Evolutionary conservation across 2,888 invertebrate species (phyloP), one percentile per base, ranked within the genome.

Genomic region (Ptychoptera albimana): DNA sequence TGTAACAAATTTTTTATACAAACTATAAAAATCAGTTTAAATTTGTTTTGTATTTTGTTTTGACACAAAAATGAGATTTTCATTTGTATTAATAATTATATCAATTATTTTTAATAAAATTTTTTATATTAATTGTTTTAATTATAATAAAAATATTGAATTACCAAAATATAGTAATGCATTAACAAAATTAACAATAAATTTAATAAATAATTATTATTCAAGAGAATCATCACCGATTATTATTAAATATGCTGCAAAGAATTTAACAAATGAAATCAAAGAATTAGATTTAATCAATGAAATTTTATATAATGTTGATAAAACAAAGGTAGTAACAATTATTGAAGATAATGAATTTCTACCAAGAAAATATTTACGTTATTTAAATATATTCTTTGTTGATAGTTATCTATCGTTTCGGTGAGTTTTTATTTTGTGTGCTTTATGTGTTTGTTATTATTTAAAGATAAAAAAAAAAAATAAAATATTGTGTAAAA

Each of bases 281-380:
- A 42, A 42, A 13, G 34, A 42, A 35, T 42, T 34, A 16, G 42
- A 42, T 13, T 34, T 42, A 23, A 42, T 42, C 12, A 42, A 34
- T 12, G 35, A n/a, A 13, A 35, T 42, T n/a, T 23, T 42, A 12
- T 16, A 16, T 14, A 35, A 42, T 23, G 11, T 42, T 3, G 23
- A 23, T 23, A 34, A 42, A n/a, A n/a, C 34, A 4, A 34, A 15
- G 8, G 5, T 42, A 9, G 2, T 30, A 2, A 4, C 34, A 4
- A 29, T 16, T 34, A 34, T 42, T 23, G 42, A 42, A 23, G 42
- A 34, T 1, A 14, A 42, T 35, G 34, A 42, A 16, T 15, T 15
- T 35, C 34, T 42, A n/a, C n/a, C 16, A 14, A 23, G 15, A 8
- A 35, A n/a, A 23, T 34, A 42, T 35, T 34, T 34, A 8, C 3